Percentiles rank a stretch among this genome's conserved stretches.
phyloP scores from a whole-genome alignment of 2,797 vertebrate genomes.

The Fundulus diaphanus region DNA sequence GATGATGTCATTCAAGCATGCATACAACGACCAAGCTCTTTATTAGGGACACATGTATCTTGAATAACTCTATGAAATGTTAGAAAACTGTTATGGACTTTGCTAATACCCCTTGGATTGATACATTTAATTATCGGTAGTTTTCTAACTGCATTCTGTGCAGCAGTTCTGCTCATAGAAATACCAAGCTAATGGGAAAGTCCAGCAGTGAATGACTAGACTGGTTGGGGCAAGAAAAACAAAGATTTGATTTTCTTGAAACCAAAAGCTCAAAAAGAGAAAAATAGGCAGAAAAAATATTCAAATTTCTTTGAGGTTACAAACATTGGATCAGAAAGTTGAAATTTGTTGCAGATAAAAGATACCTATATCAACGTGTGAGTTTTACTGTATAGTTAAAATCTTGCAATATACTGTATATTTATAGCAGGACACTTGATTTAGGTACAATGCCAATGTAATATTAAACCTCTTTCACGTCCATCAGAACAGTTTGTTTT shows the following conservation, averaged over 20 bases:
- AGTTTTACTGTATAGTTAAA: background rate
- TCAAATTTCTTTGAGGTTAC: background rate
- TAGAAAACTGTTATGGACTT: background rate
- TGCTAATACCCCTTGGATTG: background rate
- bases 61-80: background rate
- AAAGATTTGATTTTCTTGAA: too few relatives aligned
- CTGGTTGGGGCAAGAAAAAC: background rate
- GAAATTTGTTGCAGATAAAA: background rate
- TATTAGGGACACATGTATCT: background rate
- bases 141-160: background rate
- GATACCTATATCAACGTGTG: background rate
- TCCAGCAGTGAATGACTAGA: background rate
- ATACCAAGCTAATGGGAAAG: background rate
- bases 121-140: background rate
- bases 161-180: background rate
- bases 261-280: background rate
- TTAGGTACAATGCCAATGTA: background rate
- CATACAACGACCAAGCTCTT: slow-evolving; percentile 37
- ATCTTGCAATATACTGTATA: background rate
- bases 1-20: slow-evolving; percentile 39
- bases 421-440: background rate
- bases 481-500: background rate
- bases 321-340: background rate
- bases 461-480: background rate
- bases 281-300: background rate